Evolutionary conservation across 2,113 vertebrate species (phyloP).

Genomic region (Neolamprologus ventralis): DNA sequence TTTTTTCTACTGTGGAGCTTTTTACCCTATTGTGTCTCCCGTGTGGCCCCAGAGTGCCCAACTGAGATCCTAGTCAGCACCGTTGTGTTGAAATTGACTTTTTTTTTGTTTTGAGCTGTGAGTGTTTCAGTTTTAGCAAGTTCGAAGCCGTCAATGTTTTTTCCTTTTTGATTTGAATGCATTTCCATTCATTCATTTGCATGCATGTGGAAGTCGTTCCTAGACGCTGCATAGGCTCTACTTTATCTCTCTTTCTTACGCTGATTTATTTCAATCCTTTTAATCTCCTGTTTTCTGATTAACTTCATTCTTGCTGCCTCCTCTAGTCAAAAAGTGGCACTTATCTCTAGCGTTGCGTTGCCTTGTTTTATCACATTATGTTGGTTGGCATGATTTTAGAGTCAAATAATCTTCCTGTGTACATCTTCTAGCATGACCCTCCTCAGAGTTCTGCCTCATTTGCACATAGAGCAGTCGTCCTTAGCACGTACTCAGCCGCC

Average conservation of each 20-base stretch:
- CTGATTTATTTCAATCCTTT: slow-evolving; percentile 54
- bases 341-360: slow-evolving; percentile 94
- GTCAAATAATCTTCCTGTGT: slow-evolving; percentile 99
- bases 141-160: slow-evolving; percentile 22
- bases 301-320: slow-evolving; percentile 75
- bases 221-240: slow-evolving; percentile 47
- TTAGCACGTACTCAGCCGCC: slow-evolving; percentile 55
- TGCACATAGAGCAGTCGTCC: slow-evolving; percentile 74
- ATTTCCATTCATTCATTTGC: slow-evolving; percentile 44
- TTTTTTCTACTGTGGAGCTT: slow-evolving; percentile 2
- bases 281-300: slow-evolving; percentile 59
- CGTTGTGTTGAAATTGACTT: slow-evolving; percentile 8
- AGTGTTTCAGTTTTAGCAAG: slow-evolving; percentile 25
- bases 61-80: slow-evolving; percentile 17
- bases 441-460: slow-evolving; percentile 89
- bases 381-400: slow-evolving; percentile 98
- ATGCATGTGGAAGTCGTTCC: slow-evolving; percentile 31
- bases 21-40: slow-evolving; percentile 20
- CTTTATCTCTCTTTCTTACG: slow-evolving; percentile 62
- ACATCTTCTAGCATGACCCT: slow-evolving; percentile 99
- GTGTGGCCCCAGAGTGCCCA: slow-evolving; percentile 26
- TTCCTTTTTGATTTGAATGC: slow-evolving; percentile 24
- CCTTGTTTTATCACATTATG: slow-evolving; percentile 99
- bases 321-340: slow-evolving; percentile 89
- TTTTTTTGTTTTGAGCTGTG: slow-evolving; percentile 14